phyloP scores from a whole-genome alignment of 2,888 invertebrate genomes.

The Agrenia bidenticulata region DNA sequence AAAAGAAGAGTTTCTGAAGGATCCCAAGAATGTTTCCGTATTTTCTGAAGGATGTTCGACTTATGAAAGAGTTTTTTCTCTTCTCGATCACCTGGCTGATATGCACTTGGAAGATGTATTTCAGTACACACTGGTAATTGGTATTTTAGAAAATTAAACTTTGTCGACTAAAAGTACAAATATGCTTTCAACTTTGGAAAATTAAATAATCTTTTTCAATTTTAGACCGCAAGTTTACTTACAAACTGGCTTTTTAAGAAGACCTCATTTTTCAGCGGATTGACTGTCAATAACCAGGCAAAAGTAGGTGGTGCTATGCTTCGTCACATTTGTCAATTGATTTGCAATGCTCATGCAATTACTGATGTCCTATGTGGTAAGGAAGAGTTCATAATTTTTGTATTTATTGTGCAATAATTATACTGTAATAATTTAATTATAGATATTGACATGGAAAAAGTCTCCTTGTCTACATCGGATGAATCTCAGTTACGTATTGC shows the following conservation, averaged over 20 bases:
- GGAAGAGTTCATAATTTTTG: neutral
- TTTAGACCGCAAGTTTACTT: conserved; percentile 68
- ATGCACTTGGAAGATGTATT: conserved; percentile 67
- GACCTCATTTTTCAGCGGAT: conserved; percentile 65
- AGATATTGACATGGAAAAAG: conserved; percentile 49
- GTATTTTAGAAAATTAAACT: conserved; percentile 12
- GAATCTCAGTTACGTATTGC: conserved; percentile 63
- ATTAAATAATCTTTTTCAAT: conserved; percentile 22
- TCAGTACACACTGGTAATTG: conserved; percentile 69
- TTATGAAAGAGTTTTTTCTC: conserved; percentile 67
- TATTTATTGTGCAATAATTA: neutral
- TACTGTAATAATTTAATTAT: conserved; percentile 6
- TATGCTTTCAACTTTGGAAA: too few relatives aligned
- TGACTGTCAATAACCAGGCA: conserved; percentile 8
- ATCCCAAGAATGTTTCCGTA: conserved; percentile 22
- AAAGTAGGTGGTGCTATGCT: conserved; percentile 69
- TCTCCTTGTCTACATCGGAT: conserved; percentile 42
- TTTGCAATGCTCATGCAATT: conserved; percentile 75
- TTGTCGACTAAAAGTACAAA: too few relatives aligned
- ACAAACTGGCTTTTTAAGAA: conserved; percentile 66
- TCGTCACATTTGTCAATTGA: conserved; percentile 76
- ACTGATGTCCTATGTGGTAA: conserved; percentile 55
- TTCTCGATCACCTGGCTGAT: conserved; percentile 72
- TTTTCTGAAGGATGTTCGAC: conserved; percentile 53
- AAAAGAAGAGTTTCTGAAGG: conserved; percentile 16